Evolutionary conservation across 2,113 vertebrate genomes (phyloP).

Genomic region (Zeus faber): DNA sequence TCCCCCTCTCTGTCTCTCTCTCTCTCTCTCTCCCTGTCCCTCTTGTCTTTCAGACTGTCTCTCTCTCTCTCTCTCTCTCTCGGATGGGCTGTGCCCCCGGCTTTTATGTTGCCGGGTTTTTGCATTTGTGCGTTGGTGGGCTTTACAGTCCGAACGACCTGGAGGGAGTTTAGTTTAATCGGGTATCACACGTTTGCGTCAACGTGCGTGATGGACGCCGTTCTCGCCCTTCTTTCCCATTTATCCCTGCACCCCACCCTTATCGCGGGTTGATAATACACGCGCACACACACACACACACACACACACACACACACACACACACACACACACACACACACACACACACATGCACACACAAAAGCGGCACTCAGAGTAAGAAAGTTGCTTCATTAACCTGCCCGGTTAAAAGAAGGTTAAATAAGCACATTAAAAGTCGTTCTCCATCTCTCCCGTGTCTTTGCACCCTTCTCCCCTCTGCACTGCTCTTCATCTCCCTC

Average conservation of each 20-base stretch:
- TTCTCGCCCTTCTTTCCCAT: too few relatives aligned
- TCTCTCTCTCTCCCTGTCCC: neutral
- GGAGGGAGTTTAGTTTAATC: too few relatives aligned
- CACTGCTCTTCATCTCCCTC: neutral
- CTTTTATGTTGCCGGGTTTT: too few relatives aligned
- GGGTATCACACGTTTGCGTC: too few relatives aligned
- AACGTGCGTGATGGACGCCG: too few relatives aligned
- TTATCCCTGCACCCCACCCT: too few relatives aligned
- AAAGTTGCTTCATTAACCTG: constrained; percentile 25
- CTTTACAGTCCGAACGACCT: too few relatives aligned
- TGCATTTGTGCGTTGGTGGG: too few relatives aligned
- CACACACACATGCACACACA: neutral
- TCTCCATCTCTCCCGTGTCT: constrained; percentile 5
- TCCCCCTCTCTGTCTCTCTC: neutral
- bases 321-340: neutral
- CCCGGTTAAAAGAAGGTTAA: constrained; percentile 26
- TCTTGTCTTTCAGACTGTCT: neutral
- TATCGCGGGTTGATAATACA: neutral
- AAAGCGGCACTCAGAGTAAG: neutral
- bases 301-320: neutral
- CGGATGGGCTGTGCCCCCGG: too few relatives aligned
- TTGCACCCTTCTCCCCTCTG: neutral
- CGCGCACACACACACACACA: neutral
- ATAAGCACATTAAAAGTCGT: constrained; percentile 24
- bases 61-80: neutral